Base-by-base conservation (phyloP, 2,888 invertebrate species). In the Drosophila buzzatii region DNA sequence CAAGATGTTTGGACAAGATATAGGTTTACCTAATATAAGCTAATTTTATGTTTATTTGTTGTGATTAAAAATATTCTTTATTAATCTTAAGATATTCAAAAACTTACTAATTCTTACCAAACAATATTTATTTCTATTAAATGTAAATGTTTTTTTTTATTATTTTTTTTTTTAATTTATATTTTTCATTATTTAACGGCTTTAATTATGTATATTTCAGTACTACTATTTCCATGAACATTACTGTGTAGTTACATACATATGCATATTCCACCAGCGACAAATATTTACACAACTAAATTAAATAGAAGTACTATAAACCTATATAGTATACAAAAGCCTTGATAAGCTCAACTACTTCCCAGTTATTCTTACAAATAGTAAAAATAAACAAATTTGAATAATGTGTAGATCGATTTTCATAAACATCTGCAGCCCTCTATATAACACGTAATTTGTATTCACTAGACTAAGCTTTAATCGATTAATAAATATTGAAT, bases 401-500 rank as follows among this genome's bases (percentile, higher is more conserved):
- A 18, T 14, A 51, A 33, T 6, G 12, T 12, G 6, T 12, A 33
- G 7, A 8, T 33, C 2, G 3, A 35, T 33, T 33, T 18, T 3
- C 23, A 10, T 31, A 1, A 10, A 2, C 27, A n/a, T 1, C 27
- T 16, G 9, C 9, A n/a, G n/a, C n/a, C n/a, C n/a, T n/a, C 2
- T 20, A 49, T 52, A 63, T 58, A 73, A 67, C 67, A 64, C 51
- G 23, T n/a, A 62, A 35, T 60, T 64, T 44, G 16, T 53, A 20
- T 51, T 64, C n/a, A 62, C 47, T 51, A 58, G 37, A 33, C 73
- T 77, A 77, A 12, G 9, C 3, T 20, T 60, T 18, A 56, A 49
- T 51, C 41, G 62, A 81, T 78, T 68, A 59, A 31, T 63, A 71
- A 59, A 31, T 63, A 71, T 45, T 49, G 39, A 55, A 31, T 31